These are phyloP conservation scores for Epiblema foenella DNA, from an alignment of 2,888 invertebrate genomes.

Conservation along the genomic window DNA sequence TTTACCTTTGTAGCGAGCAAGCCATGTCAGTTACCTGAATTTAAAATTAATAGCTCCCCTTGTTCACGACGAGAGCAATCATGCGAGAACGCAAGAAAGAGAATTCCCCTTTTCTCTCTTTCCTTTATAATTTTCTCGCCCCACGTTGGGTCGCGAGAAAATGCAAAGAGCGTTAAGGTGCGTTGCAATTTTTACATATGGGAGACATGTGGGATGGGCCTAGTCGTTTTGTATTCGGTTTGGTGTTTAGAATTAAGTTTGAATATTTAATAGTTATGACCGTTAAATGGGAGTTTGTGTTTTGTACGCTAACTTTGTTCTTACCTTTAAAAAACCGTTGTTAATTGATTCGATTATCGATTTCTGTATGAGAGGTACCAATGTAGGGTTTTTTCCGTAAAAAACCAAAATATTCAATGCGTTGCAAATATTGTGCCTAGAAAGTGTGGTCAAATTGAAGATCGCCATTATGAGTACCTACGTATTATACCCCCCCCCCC, in stretches of 20 bases:
- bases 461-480: too few relatives aligned
- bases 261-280: constrained; percentile 18
- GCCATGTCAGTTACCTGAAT: constrained; percentile 39
- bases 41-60: constrained; percentile 50
- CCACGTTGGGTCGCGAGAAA: constrained; percentile 59
- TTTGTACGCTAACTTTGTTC: not conserved
- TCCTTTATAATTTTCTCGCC: constrained; percentile 71
- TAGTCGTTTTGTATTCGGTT: constrained; percentile 16
- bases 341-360: too few relatives aligned
- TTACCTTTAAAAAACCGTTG: not conserved
- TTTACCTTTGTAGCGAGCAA: constrained; percentile 10
- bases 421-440: not conserved
- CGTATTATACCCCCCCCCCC: too few relatives aligned
- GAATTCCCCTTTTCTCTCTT: constrained; percentile 53
- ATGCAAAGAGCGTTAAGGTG: constrained; percentile 62
- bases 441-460: too few relatives aligned
- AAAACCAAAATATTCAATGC: too few relatives aligned
- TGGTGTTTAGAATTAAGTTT: constrained; percentile 28
- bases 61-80: constrained; percentile 64
- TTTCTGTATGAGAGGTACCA: too few relatives aligned
- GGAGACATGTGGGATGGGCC: constrained; percentile 19
- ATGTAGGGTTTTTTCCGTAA: too few relatives aligned
- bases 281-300: not conserved
- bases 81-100: constrained; percentile 59
- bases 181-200: constrained; percentile 46